Evolutionary conservation across 1,140 invertebrate genomes (phyloP).

Genomic region (Hylyphantes graminicola): DNA sequence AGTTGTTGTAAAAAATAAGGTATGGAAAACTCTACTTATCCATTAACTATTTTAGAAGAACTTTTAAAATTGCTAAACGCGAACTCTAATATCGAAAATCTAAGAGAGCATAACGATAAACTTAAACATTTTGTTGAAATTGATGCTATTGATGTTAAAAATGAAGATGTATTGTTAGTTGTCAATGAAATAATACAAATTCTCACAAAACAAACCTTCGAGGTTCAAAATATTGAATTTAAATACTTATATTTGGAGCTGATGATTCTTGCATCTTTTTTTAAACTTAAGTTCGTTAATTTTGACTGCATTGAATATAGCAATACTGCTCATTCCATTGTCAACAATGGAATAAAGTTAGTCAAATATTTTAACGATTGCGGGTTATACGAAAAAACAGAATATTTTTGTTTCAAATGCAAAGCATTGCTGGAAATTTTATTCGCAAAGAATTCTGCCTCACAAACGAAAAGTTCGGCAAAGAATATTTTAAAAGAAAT

Average conservation of each 20-base stretch:
- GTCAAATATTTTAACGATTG: neutral
- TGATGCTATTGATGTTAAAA: neutral
- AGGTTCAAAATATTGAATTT: too few relatives aligned
- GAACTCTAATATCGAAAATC: neutral
- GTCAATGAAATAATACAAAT: too few relatives aligned
- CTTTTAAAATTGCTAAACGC: neutral
- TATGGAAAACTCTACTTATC: neutral
- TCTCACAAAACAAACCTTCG: too few relatives aligned
- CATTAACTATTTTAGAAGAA: neutral
- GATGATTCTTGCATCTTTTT: neutral
- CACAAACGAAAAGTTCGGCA: neutral
- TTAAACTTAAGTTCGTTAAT: constrained; percentile 4
- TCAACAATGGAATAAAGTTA: neutral
- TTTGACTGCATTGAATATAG: neutral
- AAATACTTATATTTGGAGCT: too few relatives aligned
- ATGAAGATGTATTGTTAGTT: too few relatives aligned
- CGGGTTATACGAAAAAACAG: neutral
- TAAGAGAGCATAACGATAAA: neutral
- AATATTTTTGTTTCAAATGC: neutral
- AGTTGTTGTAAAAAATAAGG: neutral
- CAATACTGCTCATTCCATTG: neutral
- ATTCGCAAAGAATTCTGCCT: neutral
- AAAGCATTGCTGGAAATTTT: neutral
- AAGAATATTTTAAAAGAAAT: constrained; percentile 5
- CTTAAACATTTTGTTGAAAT: neutral